Evolutionary conservation across 2,113 vertebrate species (phyloP).

Genomic region (Gymnobelideus leadbeateri): DNA sequence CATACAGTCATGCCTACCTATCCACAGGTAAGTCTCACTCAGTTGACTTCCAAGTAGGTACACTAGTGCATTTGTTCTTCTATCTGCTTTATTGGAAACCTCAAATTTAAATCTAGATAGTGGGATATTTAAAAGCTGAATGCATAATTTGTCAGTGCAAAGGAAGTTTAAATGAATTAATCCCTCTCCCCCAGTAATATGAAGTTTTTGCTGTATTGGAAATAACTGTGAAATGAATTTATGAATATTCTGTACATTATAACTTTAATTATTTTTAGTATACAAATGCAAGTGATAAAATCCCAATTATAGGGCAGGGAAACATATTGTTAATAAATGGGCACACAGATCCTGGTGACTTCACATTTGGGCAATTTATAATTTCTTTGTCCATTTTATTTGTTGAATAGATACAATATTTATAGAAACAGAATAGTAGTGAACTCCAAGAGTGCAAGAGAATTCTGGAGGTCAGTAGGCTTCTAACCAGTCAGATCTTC

Average conservation of each 20-base stretch:
- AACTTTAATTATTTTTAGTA: slow-evolving; percentile 57
- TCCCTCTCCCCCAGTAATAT: neutral
- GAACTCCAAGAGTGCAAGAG: neutral
- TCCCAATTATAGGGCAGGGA: slow-evolving; percentile 52
- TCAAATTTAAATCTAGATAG: neutral
- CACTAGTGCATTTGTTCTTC: neutral
- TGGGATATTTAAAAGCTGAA: neutral
- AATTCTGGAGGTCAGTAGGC: neutral
- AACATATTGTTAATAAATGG: slow-evolving; percentile 56
- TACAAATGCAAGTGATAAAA: slow-evolving; percentile 44
- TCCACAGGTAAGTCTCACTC: slow-evolving; percentile 38
- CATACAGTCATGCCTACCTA: neutral
- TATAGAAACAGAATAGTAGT: slow-evolving; percentile 5
- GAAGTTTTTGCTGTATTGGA: slow-evolving; percentile 25
- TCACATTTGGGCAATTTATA: slow-evolving; percentile 49
- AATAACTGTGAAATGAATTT: slow-evolving; percentile 39
- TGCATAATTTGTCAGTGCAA: neutral
- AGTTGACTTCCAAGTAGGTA: neutral
- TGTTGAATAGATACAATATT: slow-evolving; percentile 35
- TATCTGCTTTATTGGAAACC: neutral
- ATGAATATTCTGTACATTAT: slow-evolving; percentile 24
- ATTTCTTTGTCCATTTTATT: slow-evolving; percentile 50
- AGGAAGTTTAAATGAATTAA: neutral
- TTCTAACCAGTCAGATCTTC: neutral
- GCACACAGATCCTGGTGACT: slow-evolving; percentile 53